Conservation (phyloP, 2,888 invertebrate genomes). For the Zaprionus bogoriensis region DNA sequence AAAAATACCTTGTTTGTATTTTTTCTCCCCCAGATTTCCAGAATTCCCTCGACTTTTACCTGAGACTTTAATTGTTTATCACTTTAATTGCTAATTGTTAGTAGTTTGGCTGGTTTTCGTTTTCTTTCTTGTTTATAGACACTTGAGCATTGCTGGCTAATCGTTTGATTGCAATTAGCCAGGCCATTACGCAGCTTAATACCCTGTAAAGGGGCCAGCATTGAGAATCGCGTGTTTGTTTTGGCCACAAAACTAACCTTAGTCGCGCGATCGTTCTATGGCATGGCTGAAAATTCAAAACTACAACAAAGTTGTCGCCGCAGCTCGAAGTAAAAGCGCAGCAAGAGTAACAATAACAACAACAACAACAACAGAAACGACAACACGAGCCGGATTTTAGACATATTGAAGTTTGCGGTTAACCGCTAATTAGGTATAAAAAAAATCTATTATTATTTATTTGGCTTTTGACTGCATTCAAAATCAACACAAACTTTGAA, state of each 20-base stretch:
- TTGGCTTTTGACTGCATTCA: conserved; percentile 35
- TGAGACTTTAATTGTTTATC: conserved; percentile 11
- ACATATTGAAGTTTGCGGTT: conserved; percentile 74
- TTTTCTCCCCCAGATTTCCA: neutral
- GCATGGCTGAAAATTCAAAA: conserved; percentile 50
- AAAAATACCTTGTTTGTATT: neutral
- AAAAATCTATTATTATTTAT: conserved; percentile 46
- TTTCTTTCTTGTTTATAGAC: conserved; percentile 17
- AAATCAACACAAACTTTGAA: conserved; percentile 20
- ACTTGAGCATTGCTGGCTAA: conserved; percentile 21
- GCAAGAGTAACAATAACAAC: conserved; percentile 19
- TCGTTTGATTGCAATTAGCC: conserved; percentile 23
- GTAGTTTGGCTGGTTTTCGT: conserved; percentile 6
- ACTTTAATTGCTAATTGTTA: conserved; percentile 1
- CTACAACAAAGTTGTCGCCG: conserved; percentile 71
- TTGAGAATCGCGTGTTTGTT: conserved; percentile 31
- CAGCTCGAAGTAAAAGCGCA: conserved; percentile 47
- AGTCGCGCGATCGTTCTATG: conserved; percentile 18
- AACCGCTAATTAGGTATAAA: conserved; percentile 78
- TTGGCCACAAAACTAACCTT: conserved; percentile 53
- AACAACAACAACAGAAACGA: conserved; percentile 23
- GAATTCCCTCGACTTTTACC: neutral
- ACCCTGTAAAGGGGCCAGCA: conserved; percentile 35
- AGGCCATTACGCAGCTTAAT: neutral
- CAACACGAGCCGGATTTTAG: conserved; percentile 43